Evolutionary conservation across 2,113 vertebrate species (phyloP).

Genomic region (Paraplagusia blochii): DNA sequence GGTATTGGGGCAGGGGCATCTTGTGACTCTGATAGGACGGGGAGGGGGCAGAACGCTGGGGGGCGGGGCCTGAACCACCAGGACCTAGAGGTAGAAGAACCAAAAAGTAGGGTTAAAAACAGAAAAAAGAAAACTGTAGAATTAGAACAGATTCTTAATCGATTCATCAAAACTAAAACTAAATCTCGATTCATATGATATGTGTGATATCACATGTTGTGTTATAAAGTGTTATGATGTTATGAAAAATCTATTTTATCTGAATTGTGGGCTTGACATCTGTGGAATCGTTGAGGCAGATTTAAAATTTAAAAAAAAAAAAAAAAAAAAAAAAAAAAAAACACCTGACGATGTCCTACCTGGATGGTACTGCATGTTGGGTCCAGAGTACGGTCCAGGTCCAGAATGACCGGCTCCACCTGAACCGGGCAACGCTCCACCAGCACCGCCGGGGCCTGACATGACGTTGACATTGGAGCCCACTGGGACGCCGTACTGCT

Average conservation of each 20-base stretch:
- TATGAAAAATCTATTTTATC: too few species aligned
- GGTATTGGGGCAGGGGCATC: constrained; percentile 81
- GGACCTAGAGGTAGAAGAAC: constrained; percentile 37
- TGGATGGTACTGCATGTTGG: constrained; percentile 81
- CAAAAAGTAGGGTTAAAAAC: too few species aligned
- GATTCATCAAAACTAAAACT: too few species aligned
- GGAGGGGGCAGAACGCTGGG: constrained; percentile 81
- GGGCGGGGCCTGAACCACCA: constrained; percentile 61
- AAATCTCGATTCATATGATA: too few species aligned
- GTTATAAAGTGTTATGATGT: too few species aligned
- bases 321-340: background rate
- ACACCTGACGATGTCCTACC: too few species aligned
- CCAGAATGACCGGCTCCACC: constrained; percentile 40
- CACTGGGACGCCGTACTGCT: constrained; percentile 60
- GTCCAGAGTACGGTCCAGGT: constrained; percentile 66
- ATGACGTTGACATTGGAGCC: constrained; percentile 51
- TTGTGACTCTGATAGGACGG: constrained; percentile 86
- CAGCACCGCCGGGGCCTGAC: constrained; percentile 38
- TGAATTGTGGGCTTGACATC: too few species aligned
- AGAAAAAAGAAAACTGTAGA: background rate
- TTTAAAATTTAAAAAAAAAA: too few species aligned
- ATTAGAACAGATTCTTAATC: too few species aligned
- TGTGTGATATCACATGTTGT: too few species aligned
- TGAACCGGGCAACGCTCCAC: constrained; percentile 36
- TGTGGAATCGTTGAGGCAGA: too few species aligned